Conservation (phyloP, 2,888 invertebrate species). For the Cosmia pyralina region DNA sequence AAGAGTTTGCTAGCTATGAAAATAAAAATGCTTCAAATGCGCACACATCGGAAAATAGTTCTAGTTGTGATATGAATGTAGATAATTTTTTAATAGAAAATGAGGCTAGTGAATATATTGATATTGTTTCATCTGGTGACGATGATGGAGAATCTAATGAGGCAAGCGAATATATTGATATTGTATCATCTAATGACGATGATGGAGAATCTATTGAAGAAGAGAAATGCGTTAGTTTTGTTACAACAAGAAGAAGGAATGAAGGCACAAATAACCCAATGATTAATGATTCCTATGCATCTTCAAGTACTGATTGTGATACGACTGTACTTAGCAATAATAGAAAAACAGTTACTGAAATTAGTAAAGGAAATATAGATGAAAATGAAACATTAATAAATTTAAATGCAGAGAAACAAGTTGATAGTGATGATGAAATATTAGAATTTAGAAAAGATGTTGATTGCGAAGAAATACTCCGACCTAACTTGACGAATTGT, state of each 20-base stretch:
- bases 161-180: constrained; percentile 55
- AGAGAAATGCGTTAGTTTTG: constrained; percentile 79
- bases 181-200: constrained; percentile 57
- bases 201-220: constrained; percentile 61
- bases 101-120: constrained; percentile 56
- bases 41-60: constrained; percentile 43
- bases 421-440: constrained; percentile 20
- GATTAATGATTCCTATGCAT: constrained; percentile 73
- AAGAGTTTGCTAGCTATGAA: constrained; percentile 55
- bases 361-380: constrained; percentile 19
- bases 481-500: neutral
- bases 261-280: constrained; percentile 75
- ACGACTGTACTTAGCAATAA: constrained; percentile 75
- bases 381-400: constrained; percentile 34
- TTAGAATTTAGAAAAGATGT: constrained; percentile 34
- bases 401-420: constrained; percentile 21
- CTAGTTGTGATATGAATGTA: constrained; percentile 48
- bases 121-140: constrained; percentile 56
- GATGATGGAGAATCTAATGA: constrained; percentile 57
- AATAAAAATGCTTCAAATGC: constrained; percentile 46
- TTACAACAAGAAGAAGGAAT: constrained; percentile 83
- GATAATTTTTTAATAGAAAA: constrained; percentile 54
- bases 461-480: constrained; percentile 21
- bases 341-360: constrained; percentile 14
- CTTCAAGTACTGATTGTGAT: constrained; percentile 75